These are phyloP conservation scores for Acyrthosiphon pisum DNA, from an alignment of 1,140 invertebrate genomes.

Conservation along the genomic window DNA sequence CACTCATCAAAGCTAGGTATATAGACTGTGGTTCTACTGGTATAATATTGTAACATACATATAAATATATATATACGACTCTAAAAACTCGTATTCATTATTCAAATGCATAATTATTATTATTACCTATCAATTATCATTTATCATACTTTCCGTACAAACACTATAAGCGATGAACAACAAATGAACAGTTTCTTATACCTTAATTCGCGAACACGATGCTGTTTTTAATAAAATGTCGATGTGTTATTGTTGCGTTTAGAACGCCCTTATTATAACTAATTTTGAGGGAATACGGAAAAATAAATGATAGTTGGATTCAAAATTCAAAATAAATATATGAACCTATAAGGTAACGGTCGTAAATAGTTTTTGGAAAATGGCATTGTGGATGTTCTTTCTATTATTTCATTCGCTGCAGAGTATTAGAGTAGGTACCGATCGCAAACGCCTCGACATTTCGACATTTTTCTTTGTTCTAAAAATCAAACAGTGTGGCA, in stretches of 20 bases:
- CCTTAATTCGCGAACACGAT: background rate
- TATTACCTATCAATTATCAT: background rate
- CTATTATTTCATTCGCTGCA: background rate
- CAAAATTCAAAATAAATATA: too few relatives aligned
- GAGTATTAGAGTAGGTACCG: background rate
- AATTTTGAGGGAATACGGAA: background rate
- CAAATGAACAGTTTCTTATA: background rate
- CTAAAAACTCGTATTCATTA: background rate
- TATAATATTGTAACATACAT: background rate
- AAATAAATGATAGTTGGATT: background rate
- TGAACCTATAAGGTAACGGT: too few relatives aligned
- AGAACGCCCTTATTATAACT: background rate
- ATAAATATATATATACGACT: background rate
- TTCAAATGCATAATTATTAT: background rate
- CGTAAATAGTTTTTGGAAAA: background rate
- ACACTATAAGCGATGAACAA: background rate
- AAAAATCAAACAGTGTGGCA: background rate
- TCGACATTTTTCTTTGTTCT: background rate
- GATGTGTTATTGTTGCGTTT: background rate
- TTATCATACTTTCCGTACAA: too few relatives aligned
- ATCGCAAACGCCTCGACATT: background rate
- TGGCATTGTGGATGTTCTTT: background rate
- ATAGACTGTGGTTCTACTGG: background rate
- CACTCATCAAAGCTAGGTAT: background rate
- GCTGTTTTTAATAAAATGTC: background rate